Evolutionary conservation across 2,888 invertebrate species (phyloP).

Genomic region (Endomychus coccineus): DNA sequence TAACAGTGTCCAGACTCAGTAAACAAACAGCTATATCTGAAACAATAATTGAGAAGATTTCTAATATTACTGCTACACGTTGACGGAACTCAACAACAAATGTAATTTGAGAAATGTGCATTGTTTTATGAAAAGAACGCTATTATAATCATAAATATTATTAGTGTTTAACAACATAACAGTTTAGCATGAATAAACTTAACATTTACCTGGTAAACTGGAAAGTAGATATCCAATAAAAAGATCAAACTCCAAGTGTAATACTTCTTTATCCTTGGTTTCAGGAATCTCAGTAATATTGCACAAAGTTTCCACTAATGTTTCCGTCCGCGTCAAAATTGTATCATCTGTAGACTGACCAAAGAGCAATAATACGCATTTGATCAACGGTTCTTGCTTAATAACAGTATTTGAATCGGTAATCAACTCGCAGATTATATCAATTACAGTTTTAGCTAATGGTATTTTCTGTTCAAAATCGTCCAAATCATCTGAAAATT

Average conservation of each 20-base stretch:
- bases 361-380: conserved; percentile 42
- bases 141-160: conserved; percentile 3
- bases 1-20: conserved; percentile 39
- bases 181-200: conserved; percentile 2
- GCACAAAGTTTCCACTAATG: conserved; percentile 25
- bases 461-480: conserved; percentile 46
- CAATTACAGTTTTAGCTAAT: conserved; percentile 43
- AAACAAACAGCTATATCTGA: conserved; percentile 34
- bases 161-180: too few species aligned
- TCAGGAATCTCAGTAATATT: conserved; percentile 28
- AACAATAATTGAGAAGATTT: too few species aligned
- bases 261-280: conserved; percentile 24
- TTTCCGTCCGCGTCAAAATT: conserved; percentile 25
- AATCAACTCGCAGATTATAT: conserved; percentile 46
- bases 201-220: conserved; percentile 34
- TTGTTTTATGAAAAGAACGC: conserved; percentile 1
- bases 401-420: conserved; percentile 43
- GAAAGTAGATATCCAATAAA: conserved; percentile 31
- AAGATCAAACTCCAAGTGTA: conserved; percentile 33
- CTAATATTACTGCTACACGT: too few species aligned
- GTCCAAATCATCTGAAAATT: conserved; percentile 45
- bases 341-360: conserved; percentile 42
- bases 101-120: too few species aligned
- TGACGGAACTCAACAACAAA: conserved; percentile 9
- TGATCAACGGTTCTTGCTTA: conserved; percentile 47